A percentile compares a stretch with the other conserved stretches of the same genome.
Evolutionary conservation across 1,140 invertebrate species (phyloP).

Genomic region (Vanessa tameamea): DNA sequence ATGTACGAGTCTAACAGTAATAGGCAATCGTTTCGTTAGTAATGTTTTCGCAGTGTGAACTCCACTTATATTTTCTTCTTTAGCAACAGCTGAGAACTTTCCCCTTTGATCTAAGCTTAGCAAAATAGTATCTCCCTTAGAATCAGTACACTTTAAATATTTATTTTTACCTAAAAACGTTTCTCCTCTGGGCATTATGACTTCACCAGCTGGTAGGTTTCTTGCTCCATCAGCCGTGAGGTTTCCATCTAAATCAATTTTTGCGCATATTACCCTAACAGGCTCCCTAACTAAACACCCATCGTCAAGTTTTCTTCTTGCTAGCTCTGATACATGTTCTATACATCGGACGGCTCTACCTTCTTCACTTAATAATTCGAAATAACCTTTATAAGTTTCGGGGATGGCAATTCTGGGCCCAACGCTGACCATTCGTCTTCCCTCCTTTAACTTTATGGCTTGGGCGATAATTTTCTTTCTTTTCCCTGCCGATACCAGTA

Average conservation of each 20-base stretch:
- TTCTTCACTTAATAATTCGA: constrained; percentile 96
- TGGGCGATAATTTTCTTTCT: constrained; percentile 93
- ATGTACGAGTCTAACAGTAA: constrained; percentile 94
- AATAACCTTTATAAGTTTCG: constrained; percentile 94
- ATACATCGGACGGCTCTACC: constrained; percentile 93
- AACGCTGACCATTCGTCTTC: constrained; percentile 86
- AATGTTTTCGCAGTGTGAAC: constrained; percentile 94
- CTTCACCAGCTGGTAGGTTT: constrained; percentile 88
- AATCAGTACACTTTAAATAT: constrained; percentile 92
- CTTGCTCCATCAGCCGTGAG: constrained; percentile 87
- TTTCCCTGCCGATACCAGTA: constrained; percentile 91
- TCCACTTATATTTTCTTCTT: constrained; percentile 95
- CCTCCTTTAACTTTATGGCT: constrained; percentile 95
- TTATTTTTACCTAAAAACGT: constrained; percentile 85
- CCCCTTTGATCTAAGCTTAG: constrained; percentile 92
- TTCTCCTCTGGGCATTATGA: constrained; percentile 88
- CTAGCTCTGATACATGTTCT: constrained; percentile 91
- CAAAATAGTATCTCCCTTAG: constrained; percentile 90
- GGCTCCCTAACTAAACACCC: constrained; percentile 92
- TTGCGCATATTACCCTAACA: constrained; percentile 89
- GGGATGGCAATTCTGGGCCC: constrained; percentile 94
- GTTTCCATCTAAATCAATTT: constrained; percentile 84
- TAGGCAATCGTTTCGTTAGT: constrained; percentile 91
- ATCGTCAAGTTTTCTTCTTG: constrained; percentile 88
- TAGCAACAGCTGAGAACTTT: constrained; percentile 93